Percentiles rank a stretch among this genome's conserved stretches.
Conservation (phyloP, 2,113 vertebrate species). For the Prochilodus magdalenae region DNA sequence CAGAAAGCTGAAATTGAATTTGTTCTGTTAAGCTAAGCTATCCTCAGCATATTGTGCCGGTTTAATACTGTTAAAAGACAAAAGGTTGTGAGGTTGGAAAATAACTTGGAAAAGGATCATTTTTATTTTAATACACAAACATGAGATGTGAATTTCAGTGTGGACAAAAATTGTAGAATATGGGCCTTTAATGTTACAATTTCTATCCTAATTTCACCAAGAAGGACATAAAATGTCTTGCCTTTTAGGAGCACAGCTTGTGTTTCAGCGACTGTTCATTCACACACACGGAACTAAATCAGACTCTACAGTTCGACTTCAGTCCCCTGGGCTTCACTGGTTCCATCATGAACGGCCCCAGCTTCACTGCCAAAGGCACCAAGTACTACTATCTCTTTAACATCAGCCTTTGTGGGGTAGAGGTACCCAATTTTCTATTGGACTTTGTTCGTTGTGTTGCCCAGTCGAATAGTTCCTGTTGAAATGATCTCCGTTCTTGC, state of each 20-base stretch:
- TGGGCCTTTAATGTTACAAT: no score
- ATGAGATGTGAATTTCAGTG: no score
- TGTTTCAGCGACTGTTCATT: constrained; percentile 94
- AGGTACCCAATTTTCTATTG: constrained; percentile 72
- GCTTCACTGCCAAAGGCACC: constrained; percentile 96
- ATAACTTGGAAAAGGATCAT: no score
- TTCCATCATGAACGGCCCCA: constrained; percentile 90
- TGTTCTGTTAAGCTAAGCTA: no score
- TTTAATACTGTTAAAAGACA: no score
- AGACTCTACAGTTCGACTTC: constrained; percentile 87
- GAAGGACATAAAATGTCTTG: constrained; percentile 5
- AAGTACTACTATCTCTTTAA: constrained; percentile 97
- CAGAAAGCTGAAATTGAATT: no score
- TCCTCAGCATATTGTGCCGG: no score
- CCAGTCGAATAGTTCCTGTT: background rate
- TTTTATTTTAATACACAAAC: no score
- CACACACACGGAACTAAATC: constrained; percentile 81
- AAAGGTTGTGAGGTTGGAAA: no score
- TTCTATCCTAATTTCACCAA: no score
- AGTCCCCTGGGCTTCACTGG: constrained; percentile 83
- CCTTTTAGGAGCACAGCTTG: constrained; percentile 85
- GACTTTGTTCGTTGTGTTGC: background rate
- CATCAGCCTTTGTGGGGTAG: constrained; percentile 92
- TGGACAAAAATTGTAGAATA: background rate
- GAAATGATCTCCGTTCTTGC: background rate